Evolutionary conservation across 2,113 vertebrate genomes (phyloP).

Genomic region (Isurus oxyrinchus): DNA sequence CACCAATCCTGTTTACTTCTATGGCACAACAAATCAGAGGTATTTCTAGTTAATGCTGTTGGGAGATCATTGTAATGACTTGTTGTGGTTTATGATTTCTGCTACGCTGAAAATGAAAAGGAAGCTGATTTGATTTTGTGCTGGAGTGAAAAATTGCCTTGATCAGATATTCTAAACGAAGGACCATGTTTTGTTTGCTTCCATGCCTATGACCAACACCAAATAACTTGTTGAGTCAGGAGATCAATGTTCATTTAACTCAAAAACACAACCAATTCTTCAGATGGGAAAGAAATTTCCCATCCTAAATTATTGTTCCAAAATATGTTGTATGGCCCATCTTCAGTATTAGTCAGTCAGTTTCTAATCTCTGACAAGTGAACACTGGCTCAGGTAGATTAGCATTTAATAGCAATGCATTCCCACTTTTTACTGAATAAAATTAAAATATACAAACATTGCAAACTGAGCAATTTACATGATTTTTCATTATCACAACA

Average conservation of each 20-base stretch:
- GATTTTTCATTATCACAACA: slow-evolving; percentile 10
- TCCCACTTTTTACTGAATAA: not conserved
- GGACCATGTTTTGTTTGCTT: not conserved
- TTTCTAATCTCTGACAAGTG: not conserved
- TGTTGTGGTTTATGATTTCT: not conserved
- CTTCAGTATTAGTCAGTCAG: not conserved
- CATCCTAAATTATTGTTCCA: not conserved
- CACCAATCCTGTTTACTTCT: not conserved
- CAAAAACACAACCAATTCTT: not conserved
- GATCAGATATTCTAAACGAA: not conserved
- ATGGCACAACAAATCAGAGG: not conserved
- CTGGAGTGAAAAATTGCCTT: not conserved
- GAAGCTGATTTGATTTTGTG: not conserved
- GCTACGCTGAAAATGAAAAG: not conserved
- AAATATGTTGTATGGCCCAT: not conserved
- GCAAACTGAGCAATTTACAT: not conserved
- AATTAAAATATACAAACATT: not conserved
- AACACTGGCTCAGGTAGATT: not conserved
- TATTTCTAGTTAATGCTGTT: not conserved
- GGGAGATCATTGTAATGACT: not conserved
- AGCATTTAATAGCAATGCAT: not conserved
- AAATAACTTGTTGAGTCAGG: not conserved
- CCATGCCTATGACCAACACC: not conserved
- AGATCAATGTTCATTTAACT: not conserved
- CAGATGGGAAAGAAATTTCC: not conserved